Conservation (phyloP, 2,888 invertebrate genomes). For the Macrosiphum euphorbiae region DNA sequence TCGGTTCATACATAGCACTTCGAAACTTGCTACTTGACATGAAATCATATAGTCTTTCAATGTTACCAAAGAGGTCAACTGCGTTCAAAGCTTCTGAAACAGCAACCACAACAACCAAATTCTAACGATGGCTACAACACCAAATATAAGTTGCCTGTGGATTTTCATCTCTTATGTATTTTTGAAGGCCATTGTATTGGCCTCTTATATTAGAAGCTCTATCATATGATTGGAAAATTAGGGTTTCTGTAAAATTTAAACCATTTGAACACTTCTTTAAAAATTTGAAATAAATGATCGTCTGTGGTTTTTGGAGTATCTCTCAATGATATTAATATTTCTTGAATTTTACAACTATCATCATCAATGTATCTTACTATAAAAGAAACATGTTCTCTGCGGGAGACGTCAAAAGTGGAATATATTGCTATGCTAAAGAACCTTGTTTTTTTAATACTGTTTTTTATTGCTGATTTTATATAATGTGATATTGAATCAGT, state of each 20-base stretch:
- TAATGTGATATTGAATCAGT: background rate
- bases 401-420: background rate
- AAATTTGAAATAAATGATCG: background rate
- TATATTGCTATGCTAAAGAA: background rate
- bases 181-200: background rate
- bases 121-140: background rate
- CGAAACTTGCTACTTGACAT: background rate
- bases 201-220: background rate
- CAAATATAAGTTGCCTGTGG: background rate
- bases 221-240: slow-evolving; percentile 2
- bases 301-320: background rate
- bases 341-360: background rate
- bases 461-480: background rate
- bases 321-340: background rate
- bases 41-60: background rate
- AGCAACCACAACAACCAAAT: background rate
- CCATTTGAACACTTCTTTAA: background rate
- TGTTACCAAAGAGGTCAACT: background rate
- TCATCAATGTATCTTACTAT: background rate
- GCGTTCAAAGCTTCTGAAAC: background rate
- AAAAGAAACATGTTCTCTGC: background rate
- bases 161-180: background rate
- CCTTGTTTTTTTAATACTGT: background rate
- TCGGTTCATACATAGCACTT: background rate
- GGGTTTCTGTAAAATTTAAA: background rate